Conservation (phyloP, 2,888 invertebrate genomes). For the Leptura quadrifasciata region DNA sequence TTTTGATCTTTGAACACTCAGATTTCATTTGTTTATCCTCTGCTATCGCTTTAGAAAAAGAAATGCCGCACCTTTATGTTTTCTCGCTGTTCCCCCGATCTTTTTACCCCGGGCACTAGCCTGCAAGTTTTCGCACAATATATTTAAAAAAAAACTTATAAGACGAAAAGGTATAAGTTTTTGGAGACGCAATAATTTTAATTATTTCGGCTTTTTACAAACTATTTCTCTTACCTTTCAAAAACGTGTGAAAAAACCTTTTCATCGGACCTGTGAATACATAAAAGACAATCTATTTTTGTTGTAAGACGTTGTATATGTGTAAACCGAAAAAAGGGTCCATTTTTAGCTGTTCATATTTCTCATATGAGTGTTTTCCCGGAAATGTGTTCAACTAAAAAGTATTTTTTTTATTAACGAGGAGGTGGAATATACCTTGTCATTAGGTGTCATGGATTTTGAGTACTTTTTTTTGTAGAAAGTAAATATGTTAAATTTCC, state of each 20-base stretch:
- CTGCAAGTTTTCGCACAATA: slow-evolving; percentile 52
- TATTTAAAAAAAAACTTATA: slow-evolving; percentile 39
- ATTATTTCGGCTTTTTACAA: slow-evolving; percentile 22
- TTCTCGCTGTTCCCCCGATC: too few relatives aligned
- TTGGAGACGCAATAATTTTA: slow-evolving; percentile 10
- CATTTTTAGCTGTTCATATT: slow-evolving; percentile 59
- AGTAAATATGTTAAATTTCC: background rate
- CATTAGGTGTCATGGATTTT: background rate
- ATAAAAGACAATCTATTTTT: slow-evolving; percentile 63
- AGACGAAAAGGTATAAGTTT: slow-evolving; percentile 16
- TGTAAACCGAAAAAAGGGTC: slow-evolving; percentile 60
- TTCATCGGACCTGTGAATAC: slow-evolving; percentile 51
- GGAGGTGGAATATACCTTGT: slow-evolving; percentile 23
- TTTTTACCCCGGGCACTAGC: too few relatives aligned
- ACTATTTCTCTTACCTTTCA: slow-evolving; percentile 2
- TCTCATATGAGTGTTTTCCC: slow-evolving; percentile 13
- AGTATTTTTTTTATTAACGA: slow-evolving; percentile 43
- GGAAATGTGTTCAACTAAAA: slow-evolving; percentile 62
- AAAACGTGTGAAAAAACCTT: slow-evolving; percentile 28
- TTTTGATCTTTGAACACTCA: too few relatives aligned
- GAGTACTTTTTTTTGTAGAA: slow-evolving; percentile 5
- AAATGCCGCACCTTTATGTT: too few relatives aligned
- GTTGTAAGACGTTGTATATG: slow-evolving; percentile 54
- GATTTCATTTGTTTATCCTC: too few relatives aligned
- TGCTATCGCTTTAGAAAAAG: too few relatives aligned